Base-by-base conservation (phyloP, 2,797 vertebrate species). In the Caiman crocodilus region DNA sequence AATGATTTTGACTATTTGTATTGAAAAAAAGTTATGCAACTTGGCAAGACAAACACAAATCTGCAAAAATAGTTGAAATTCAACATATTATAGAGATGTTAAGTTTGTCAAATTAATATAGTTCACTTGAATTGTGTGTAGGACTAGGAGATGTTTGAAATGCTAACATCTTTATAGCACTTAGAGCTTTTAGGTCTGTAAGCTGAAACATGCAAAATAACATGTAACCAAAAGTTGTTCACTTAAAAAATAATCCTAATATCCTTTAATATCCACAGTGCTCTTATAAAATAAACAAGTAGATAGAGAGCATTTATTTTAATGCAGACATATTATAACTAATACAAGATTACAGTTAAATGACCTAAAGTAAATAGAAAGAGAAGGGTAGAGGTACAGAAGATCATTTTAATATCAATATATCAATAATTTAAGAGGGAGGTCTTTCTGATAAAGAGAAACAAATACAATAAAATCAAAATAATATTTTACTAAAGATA, bases 1-100 rank as follows among this genome's bases (percentile, higher is more conserved):
- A 95, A 87, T 77, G 26, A 42, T 71, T 91, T 65, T n/a, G 83
- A 20, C 10, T 74, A 35, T 82, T 91, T 79, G 35, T 56, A 82
- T 92, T 83, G 78, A 4, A 56, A 87, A 28, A 32, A 69, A 94
- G 79, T 63, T 50, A 76, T 20, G 2, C 12, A 14, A 58, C 73
- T 82, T 32, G 65, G 17, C 14, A 74, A 82, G 90, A 18, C 12
- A 84, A 80, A 67, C 1, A 10, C 61, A 83, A 2, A 11, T n/a
- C 67, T 76, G 13, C 59, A 79, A 73, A 92, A 89, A 17, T 59
- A 80, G 15, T 87, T 60, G 84, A 3, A 10, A 28, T 14, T 5
- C 35, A 35, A 63, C 16, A 82, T 14, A 12, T 79, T 76, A 61
- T 11, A 76, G 50, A 10, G 35, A 23, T 42, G 42, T 25, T 73